Evolutionary conservation across 2,888 invertebrate genomes (phyloP).

Genomic region (Catocala fraxini): DNA sequence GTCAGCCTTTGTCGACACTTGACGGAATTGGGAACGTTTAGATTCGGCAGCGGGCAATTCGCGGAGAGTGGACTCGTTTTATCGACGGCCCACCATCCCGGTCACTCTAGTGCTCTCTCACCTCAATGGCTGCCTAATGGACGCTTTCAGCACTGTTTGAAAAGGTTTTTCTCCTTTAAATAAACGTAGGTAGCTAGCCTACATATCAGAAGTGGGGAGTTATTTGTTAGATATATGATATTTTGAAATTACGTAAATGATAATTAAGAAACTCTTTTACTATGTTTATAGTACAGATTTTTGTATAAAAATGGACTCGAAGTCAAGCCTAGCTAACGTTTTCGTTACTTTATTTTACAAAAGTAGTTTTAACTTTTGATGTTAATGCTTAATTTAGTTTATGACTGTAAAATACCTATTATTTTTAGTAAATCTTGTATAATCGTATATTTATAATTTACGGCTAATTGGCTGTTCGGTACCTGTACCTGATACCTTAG

Average conservation of each 20-base stretch:
- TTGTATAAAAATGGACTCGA: too few species aligned
- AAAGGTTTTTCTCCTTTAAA: conserved; percentile 57
- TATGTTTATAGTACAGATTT: too few species aligned
- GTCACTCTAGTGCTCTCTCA: conserved; percentile 61
- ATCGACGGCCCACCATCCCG: conserved; percentile 56
- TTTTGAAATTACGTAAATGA: not conserved
- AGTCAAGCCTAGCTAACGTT: too few species aligned
- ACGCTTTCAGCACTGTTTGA: conserved; percentile 62
- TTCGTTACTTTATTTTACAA: too few species aligned
- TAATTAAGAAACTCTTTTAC: too few species aligned
- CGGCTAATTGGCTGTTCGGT: too few species aligned
- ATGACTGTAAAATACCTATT: too few species aligned
- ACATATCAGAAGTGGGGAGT: conserved; percentile 1
- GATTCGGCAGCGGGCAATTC: conserved; percentile 83
- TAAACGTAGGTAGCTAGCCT: conserved; percentile 40
- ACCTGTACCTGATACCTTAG: too few species aligned
- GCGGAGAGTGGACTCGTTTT: conserved; percentile 78
- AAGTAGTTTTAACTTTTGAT: too few species aligned
- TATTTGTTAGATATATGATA: conserved; percentile 2
- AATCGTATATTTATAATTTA: too few species aligned
- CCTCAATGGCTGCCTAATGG: conserved; percentile 71
- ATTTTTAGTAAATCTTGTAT: too few species aligned
- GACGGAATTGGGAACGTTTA: conserved; percentile 86
- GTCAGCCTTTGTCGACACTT: conserved; percentile 85
- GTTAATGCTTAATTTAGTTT: too few species aligned